These are phyloP conservation scores for Dinothrombium tinctorium DNA, from an alignment of 1,140 invertebrate genomes.

Conservation along the genomic window DNA sequence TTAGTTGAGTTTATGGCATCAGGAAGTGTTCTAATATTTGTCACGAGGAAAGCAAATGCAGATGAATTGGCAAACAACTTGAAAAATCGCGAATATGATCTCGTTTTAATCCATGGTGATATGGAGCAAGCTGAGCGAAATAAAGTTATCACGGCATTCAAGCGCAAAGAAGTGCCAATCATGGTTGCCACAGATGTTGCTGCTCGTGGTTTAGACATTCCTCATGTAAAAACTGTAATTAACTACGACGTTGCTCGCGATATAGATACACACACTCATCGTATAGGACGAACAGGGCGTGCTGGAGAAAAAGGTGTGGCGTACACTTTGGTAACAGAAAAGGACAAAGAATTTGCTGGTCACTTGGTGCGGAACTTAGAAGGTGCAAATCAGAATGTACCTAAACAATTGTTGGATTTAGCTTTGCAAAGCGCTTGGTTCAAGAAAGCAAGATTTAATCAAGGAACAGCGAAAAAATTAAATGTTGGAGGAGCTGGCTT, in stretches of 20 bases:
- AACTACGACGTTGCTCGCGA: slow-evolving; percentile 95
- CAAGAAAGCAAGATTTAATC: slow-evolving; percentile 62
- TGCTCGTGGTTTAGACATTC: slow-evolving; percentile 93
- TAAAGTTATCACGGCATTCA: slow-evolving; percentile 82
- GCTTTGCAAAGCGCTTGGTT: slow-evolving; percentile 87
- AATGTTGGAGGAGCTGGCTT: slow-evolving; percentile 57
- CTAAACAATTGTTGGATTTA: slow-evolving; percentile 63
- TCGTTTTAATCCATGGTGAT: slow-evolving; percentile 79
- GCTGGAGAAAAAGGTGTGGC: slow-evolving; percentile 68
- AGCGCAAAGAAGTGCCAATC: slow-evolving; percentile 67
- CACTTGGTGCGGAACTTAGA: slow-evolving; percentile 88
- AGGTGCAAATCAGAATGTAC: slow-evolving; percentile 74
- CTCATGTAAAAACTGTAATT: slow-evolving; percentile 84
- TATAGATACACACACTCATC: slow-evolving; percentile 95
- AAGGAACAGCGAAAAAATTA: slow-evolving; percentile 59
- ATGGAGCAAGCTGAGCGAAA: slow-evolving; percentile 95
- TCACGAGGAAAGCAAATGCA: slow-evolving; percentile 84
- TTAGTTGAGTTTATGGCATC: slow-evolving; percentile 63
- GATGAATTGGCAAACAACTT: slow-evolving; percentile 78
- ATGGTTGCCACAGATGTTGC: slow-evolving; percentile 86
- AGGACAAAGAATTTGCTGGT: slow-evolving; percentile 89
- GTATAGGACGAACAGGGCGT: slow-evolving; percentile 73
- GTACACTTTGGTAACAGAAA: slow-evolving; percentile 68
- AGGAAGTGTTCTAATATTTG: slow-evolving; percentile 87
- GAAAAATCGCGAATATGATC: slow-evolving; percentile 63